A percentile compares a stretch with the other conserved stretches of the same genome.
Evolutionary conservation across 2,888 invertebrate species (phyloP).

Genomic region (Harpagoxenus sublaevis): DNA sequence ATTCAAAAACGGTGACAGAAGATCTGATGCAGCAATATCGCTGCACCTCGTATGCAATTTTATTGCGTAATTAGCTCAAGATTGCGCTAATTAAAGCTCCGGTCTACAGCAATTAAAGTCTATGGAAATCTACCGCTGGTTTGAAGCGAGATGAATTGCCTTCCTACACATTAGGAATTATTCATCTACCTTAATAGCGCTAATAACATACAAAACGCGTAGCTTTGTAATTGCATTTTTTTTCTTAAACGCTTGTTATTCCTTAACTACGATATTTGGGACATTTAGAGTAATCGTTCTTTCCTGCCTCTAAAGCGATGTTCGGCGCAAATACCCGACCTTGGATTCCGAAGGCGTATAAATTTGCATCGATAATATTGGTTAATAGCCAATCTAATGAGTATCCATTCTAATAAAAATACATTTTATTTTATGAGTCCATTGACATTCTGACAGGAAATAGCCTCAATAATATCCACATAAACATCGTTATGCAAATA

Average conservation of each 20-base stretch:
- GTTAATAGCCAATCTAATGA: background rate
- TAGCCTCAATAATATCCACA: background rate
- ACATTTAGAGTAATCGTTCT: background rate
- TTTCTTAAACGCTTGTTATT: constrained; percentile 2
- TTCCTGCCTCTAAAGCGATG: background rate
- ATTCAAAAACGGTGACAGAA: background rate
- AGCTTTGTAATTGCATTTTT: background rate
- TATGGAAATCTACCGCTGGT: constrained; percentile 14
- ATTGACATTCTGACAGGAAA: background rate
- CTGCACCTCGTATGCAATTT: background rate
- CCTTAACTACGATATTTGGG: background rate
- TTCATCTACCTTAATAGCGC: background rate
- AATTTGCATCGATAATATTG: background rate
- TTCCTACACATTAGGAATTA: background rate
- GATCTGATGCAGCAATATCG: constrained; percentile 15
- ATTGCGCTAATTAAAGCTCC: constrained; percentile 22
- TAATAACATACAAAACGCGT: constrained; percentile 15
- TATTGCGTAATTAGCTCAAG: constrained; percentile 20
- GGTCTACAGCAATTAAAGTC: background rate
- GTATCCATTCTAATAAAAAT: background rate
- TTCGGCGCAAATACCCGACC: background rate
- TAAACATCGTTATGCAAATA: background rate
- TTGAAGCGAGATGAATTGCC: constrained; percentile 3
- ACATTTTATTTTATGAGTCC: background rate
- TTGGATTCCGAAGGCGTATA: background rate